phyloP scores from a whole-genome alignment of 2,797 vertebrate genomes.

The Tarsius wallacei region DNA sequence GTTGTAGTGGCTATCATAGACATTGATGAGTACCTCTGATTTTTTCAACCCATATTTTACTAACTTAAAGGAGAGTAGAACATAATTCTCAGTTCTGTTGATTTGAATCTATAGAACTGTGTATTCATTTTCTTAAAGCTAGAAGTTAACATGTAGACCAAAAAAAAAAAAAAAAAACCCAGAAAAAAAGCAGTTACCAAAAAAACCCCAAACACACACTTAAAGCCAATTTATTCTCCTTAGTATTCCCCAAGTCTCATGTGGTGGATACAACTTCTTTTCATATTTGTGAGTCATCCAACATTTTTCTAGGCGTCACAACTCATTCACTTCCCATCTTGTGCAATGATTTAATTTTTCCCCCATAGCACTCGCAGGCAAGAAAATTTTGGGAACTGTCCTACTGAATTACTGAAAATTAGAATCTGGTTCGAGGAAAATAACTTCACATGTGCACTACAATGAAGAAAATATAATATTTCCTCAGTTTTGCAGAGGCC shows the following conservation, averaged over 20 bases:
- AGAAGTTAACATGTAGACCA: not conserved
- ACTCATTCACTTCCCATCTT: slow-evolving; percentile 62
- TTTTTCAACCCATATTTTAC: slow-evolving; percentile 33
- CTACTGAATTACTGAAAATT: slow-evolving; percentile 78
- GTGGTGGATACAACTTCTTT: slow-evolving; percentile 12
- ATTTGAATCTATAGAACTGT: slow-evolving; percentile 41
- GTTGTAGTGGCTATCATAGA: not conserved
- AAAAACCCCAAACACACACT: not conserved
- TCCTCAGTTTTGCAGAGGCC: slow-evolving; percentile 63
- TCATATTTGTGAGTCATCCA: slow-evolving; percentile 66
- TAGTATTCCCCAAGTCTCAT: slow-evolving; percentile 9
- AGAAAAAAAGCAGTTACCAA: not conserved
- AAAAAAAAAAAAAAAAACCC: not conserved
- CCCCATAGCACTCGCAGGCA: slow-evolving; percentile 52
- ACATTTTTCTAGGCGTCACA: slow-evolving; percentile 61
- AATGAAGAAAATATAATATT: slow-evolving; percentile 75
- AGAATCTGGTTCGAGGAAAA: slow-evolving; percentile 75
- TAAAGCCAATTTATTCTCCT: not conserved
- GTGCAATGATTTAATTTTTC: slow-evolving; percentile 71
- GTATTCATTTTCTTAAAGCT: not conserved
- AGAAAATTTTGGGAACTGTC: slow-evolving; percentile 75
- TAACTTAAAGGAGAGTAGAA: not conserved
- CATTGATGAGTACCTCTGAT: not conserved
- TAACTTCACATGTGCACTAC: slow-evolving; percentile 62
- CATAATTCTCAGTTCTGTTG: slow-evolving; percentile 43